Evolutionary conservation across 2,888 invertebrate species (phyloP).

Genomic region (Dexiosoma caninum): DNA sequence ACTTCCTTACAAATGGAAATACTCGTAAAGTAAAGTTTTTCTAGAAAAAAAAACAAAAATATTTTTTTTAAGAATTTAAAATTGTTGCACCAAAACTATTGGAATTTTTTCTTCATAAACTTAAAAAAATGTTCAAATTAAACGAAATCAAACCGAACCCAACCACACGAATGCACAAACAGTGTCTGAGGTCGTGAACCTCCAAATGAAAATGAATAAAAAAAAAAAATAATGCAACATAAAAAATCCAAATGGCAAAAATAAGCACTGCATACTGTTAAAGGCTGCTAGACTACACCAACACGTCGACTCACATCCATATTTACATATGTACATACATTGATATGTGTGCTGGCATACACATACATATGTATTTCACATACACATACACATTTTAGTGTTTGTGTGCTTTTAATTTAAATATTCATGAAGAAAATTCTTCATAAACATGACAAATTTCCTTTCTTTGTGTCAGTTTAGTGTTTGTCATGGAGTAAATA

Average conservation of each 20-base stretch:
- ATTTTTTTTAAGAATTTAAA: neutral
- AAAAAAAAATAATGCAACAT: constrained; percentile 1
- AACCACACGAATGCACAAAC: neutral
- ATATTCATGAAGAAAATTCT: constrained; percentile 3
- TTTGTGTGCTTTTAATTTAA: constrained; percentile 26
- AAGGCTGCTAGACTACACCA: constrained; percentile 16
- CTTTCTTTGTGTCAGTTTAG: constrained; percentile 6
- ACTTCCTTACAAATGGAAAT: neutral
- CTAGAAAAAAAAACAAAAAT: no score
- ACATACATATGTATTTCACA: neutral
- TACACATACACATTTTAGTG: neutral
- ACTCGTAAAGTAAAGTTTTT: no score
- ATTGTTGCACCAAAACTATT: neutral
- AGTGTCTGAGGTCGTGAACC: constrained; percentile 71
- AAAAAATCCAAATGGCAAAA: neutral
- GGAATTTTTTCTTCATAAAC: neutral
- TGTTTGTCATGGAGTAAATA: neutral
- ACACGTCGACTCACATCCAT: neutral
- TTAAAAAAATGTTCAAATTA: constrained; percentile 1
- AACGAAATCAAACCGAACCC: neutral
- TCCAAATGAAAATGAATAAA: constrained; percentile 23
- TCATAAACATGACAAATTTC: constrained; percentile 15
- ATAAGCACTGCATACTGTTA: constrained; percentile 3
- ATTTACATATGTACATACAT: neutral
- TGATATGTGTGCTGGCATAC: neutral